Conservation (phyloP, 2,113 vertebrate genomes). For the Ochotona princeps region DNA sequence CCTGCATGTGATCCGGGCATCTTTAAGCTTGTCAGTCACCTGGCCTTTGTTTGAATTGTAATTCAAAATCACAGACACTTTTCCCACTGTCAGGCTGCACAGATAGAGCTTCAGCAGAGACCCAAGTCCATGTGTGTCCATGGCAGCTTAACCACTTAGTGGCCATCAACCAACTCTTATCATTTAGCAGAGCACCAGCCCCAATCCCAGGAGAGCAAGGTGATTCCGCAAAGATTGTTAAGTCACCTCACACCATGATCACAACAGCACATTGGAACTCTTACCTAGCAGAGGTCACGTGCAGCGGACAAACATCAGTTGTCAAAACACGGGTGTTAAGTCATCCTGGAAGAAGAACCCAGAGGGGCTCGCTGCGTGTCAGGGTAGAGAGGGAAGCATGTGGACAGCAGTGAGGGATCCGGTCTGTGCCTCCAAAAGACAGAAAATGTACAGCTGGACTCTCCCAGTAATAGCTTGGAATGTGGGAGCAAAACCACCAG, state of each 20-base stretch:
- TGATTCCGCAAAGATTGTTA: background rate
- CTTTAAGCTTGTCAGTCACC: background rate
- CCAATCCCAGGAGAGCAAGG: background rate
- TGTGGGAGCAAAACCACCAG: background rate
- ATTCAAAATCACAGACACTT: background rate
- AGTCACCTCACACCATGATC: background rate
- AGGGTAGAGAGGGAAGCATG: background rate
- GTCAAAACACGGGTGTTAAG: background rate
- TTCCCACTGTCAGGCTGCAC: background rate
- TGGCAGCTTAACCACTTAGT: background rate
- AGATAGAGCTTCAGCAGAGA: background rate
- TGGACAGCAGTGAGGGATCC: no score
- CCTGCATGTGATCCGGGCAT: accelerated
- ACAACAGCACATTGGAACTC: background rate
- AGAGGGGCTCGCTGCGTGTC: background rate
- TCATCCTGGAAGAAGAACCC: accelerated
- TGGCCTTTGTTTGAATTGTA: background rate
- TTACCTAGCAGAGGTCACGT: background rate
- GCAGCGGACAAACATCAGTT: background rate
- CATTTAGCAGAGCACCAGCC: background rate
- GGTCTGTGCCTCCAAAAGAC: background rate
- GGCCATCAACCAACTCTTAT: background rate
- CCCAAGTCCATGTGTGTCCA: background rate
- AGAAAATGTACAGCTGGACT: background rate
- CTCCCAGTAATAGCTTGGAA: background rate